Percentiles rank a stretch among this genome's conserved stretches.
Evolutionary conservation across 2,113 vertebrate genomes (phyloP).

Genomic region (Odobenus rosmarus): DNA sequence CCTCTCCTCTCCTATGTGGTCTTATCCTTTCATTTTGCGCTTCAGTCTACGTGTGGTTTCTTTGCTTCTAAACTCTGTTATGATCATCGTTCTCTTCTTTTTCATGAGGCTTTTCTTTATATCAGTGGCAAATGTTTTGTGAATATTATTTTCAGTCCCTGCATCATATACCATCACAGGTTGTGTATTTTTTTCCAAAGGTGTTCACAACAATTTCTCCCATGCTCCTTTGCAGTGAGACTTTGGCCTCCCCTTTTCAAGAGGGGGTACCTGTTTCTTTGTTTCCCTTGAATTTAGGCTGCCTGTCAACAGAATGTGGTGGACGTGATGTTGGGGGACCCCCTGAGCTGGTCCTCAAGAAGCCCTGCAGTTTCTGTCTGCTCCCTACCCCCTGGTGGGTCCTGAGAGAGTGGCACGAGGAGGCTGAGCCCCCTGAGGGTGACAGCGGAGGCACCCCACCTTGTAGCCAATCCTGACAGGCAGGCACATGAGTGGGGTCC

Average conservation of each 20-base stretch:
- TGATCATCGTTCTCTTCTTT: background rate
- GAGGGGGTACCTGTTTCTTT: background rate
- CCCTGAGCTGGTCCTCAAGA: background rate
- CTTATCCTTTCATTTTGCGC: background rate
- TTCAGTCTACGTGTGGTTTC: background rate
- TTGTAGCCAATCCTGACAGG: background rate
- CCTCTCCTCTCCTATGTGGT: background rate
- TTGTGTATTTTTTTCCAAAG: background rate
- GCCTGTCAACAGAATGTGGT: background rate
- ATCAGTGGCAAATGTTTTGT: background rate
- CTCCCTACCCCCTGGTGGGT: too few species aligned
- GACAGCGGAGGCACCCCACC: background rate
- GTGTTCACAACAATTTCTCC: background rate
- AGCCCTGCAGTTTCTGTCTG: background rate
- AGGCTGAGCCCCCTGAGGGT: background rate
- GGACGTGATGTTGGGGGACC: background rate
- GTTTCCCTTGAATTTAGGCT: background rate
- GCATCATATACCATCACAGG: background rate
- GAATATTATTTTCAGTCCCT: background rate
- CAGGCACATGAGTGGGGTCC: too few species aligned
- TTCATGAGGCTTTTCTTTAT: background rate
- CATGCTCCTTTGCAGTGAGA: background rate
- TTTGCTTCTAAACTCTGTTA: background rate
- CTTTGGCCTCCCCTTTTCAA: background rate
- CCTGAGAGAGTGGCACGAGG: background rate